Base-by-base conservation (phyloP, 2,888 invertebrate species). In the Theretra japonica region DNA sequence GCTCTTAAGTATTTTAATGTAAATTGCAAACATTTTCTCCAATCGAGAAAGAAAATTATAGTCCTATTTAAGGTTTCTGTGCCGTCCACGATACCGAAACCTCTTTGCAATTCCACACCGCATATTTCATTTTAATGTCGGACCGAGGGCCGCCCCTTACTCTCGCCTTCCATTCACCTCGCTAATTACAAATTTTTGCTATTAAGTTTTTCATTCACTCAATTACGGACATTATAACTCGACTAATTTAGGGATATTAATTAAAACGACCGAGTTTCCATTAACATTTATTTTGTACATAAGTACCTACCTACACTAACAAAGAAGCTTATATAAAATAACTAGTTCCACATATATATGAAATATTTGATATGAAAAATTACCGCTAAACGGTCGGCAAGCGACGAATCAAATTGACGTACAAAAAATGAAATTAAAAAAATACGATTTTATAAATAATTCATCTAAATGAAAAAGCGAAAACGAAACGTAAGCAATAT, bases 231-330 rank as follows among this genome's bases (percentile, higher is more conserved):
- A 75, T 70, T 70, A 68, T 58, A 65, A 33, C 58, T 25, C 48
- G 8, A 70, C 33, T 71, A 69, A 73, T 56, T 72, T 68, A 19
- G 21, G 71, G 50, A 73, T 74, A 80, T 77, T 70, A 77, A 83
- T 75, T 78, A 48, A 86, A 82, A 86, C 79, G 71, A 75, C 15
- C 30, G 30, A 58, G 83, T 80, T 88, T 87, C 82, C 75, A 84
- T 87, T 86, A 90, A 90, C 88, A 89, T 91, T 90, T 91, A 91
- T 90, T 79, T 91, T 86, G 85, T 91, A 91, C 89, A 89, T 82
- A 86, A 77, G 83, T 90, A 88, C 82, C 86, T 88, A 87, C 82
- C 88, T 90, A 88, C 78, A 76, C 82, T 85, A 84, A 81, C 82
- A 84, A 87, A 86, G 83, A 90, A 90, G 89, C 89, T 80, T 88